Conservation (phyloP, 2,888 invertebrate genomes). For the Heteromurus nitidus region DNA sequence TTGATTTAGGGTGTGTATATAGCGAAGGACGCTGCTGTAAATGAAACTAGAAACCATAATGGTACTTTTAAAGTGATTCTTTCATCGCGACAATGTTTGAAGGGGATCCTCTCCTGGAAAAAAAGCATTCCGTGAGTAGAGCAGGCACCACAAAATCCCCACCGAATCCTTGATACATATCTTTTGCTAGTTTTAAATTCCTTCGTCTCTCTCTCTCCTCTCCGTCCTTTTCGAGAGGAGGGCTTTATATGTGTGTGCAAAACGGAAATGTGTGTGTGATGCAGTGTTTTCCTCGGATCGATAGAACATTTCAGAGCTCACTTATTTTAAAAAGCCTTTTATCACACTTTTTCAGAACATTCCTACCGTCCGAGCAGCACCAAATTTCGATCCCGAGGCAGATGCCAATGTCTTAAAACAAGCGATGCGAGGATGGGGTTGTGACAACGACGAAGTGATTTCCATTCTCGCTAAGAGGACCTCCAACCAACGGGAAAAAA, state of each 20-base stretch:
- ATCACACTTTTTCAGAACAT: conserved; percentile 67
- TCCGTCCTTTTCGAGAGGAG: neutral
- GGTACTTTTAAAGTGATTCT: neutral
- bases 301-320: conserved; percentile 42
- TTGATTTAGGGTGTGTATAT: no score
- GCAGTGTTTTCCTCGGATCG: conserved; percentile 31
- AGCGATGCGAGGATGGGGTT: conserved; percentile 73
- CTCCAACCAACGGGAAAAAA: conserved; percentile 69
- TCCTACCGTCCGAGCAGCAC: conserved; percentile 67
- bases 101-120: neutral
- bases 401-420: conserved; percentile 70
- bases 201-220: neutral
- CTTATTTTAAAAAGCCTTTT: conserved; percentile 55
- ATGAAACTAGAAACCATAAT: no score
- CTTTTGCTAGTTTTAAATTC: neutral
- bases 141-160: conserved; percentile 44
- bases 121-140: conserved; percentile 2
- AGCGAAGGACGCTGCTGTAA: no score
- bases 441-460: conserved; percentile 71
- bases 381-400: conserved; percentile 69
- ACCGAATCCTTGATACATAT: conserved; percentile 42
- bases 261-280: neutral
- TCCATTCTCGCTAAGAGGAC: conserved; percentile 68
- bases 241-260: neutral
- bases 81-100: neutral